Conservation (phyloP, 1,140 invertebrate species). For the Arion vulgaris region DNA sequence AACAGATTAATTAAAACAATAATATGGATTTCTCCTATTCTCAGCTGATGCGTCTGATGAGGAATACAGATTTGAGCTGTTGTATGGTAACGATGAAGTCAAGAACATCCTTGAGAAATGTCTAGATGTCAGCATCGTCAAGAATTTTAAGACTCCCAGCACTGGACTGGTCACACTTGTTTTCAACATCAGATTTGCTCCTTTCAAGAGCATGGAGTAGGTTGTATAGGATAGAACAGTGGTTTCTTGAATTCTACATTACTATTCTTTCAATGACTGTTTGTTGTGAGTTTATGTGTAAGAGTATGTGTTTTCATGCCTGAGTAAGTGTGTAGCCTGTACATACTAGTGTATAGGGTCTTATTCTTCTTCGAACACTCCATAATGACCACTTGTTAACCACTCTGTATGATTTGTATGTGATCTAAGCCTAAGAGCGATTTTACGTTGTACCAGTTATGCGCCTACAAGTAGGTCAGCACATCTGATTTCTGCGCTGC, state of each 20-base stretch:
- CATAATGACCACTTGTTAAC: no score
- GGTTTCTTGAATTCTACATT: neutral
- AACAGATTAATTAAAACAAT: no score
- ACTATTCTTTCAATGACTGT: neutral
- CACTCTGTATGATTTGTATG: no score
- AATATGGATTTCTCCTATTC: conserved; percentile 3
- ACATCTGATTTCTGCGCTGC: no score
- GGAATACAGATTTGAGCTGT: conserved; percentile 66
- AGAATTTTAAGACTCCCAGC: conserved; percentile 60
- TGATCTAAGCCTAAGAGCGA: no score
- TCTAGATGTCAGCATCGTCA: conserved; percentile 59
- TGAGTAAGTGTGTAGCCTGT: no score
- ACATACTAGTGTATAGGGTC: no score
- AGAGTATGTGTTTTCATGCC: no score
- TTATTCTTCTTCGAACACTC: no score
- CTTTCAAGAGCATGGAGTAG: conserved; percentile 70
- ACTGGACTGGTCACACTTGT: conserved; percentile 68
- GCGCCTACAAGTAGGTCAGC: no score
- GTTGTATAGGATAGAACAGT: no score
- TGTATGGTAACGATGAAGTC: conserved; percentile 54
- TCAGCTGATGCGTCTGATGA: conserved; percentile 64
- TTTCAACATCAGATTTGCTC: conserved; percentile 68
- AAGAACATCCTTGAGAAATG: conserved; percentile 55
- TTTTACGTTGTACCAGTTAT: no score
- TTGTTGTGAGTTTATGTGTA: neutral